Evolutionary conservation across 2,797 vertebrate species (phyloP).

Genomic region (Hephaestus fuliginosus): DNA sequence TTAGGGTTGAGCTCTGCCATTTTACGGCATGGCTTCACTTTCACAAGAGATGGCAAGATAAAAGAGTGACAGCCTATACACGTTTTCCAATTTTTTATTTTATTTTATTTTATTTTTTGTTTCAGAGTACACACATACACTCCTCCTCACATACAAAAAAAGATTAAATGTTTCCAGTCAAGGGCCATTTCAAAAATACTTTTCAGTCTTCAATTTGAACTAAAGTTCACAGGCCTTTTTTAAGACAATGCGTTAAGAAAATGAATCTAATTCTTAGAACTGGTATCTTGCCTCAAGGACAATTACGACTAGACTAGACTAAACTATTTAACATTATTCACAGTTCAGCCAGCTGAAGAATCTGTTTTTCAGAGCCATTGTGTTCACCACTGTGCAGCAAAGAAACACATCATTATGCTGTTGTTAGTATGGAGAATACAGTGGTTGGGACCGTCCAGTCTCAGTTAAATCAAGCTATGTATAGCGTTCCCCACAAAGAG

Average conservation of each 20-base stretch:
- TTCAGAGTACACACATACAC: too few species aligned
- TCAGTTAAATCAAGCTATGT: conserved; percentile 46
- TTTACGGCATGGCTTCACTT: conserved; percentile 5
- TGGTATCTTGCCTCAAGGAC: not conserved
- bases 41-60: not conserved
- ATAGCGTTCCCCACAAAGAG: conserved; percentile 40
- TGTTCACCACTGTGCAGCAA: conserved; percentile 1
- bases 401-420: conserved; percentile 21
- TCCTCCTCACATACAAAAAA: too few species aligned
- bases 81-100: not conserved
- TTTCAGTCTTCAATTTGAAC: not conserved
- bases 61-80: not conserved
- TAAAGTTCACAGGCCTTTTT: not conserved
- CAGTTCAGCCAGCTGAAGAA: not conserved
- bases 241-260: not conserved
- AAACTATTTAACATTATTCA: conserved; percentile 1
- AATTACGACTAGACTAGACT: not conserved
- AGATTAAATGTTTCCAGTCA: not conserved
- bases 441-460: conserved; percentile 44
- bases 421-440: conserved; percentile 17
- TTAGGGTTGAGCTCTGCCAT: conserved; percentile 26
- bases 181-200: not conserved
- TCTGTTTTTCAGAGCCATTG: not conserved
- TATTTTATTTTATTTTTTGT: too few species aligned
- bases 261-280: not conserved